Evolutionary conservation across 2,797 vertebrate genomes (phyloP), one percentile per base, ranked within the genome.

Genomic region (Sebastes taczanowskii): DNA sequence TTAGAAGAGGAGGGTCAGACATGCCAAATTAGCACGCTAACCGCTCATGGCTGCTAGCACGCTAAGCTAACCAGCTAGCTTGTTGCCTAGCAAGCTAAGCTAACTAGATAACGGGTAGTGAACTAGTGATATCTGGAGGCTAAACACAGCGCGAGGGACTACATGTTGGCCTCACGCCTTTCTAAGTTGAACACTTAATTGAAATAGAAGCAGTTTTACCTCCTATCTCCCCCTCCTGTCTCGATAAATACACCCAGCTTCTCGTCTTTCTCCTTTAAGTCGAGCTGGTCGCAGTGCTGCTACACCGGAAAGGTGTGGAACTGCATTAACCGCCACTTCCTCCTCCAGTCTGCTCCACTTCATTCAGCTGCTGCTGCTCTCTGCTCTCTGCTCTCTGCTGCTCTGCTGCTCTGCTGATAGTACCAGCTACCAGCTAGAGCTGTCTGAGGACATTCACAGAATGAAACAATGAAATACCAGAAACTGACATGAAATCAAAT

Each of bases 241-340:
- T 87, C 62, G 88, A 76, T 80, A 85, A 85, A 87, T 90, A 73
- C 80, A 83, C 85, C 88, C 89, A 86, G 91, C 88, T 85, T 85
- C 85, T 84, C 85, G 88, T 69, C 89, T 92, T 92, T 92, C 93
- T 94, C 89, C 87, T 90, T 84, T 86, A 81, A 93, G 77, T 88
- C 86, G 90, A 91, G 91, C 89, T 91, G 90, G 76, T 94, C 90
- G 90, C 91, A 89, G 90, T 70, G 90, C 88, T 91, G 92, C 91
- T 94, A 88, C 90, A 95, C 95, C 95, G 96, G 95, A 96, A 96
- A 96, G 95, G 95, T 95, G 95, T 95, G 95, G 94, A 95, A 84
- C 92, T 93, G 91, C 94, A 90, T 92, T 90, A 82, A 80, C 91
- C 88, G 87, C 91, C 86, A 95, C 95, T 96, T 96, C 95, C 95